These are phyloP conservation scores for Alviniconcha strummeri DNA, from an alignment of 2,888 invertebrate genomes.

Conservation along the genomic window DNA sequence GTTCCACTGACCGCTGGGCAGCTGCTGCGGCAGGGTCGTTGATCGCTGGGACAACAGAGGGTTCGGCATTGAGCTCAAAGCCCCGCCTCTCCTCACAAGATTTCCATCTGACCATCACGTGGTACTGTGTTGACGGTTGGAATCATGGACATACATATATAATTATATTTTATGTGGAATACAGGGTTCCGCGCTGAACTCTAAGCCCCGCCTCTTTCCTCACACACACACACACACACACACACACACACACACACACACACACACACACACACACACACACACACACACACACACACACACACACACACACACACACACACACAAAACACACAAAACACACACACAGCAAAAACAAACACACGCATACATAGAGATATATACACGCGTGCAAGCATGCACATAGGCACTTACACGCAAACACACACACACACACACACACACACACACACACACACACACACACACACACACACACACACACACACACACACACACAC, in stretches of 20 bases:
- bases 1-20: slow-evolving; percentile 14
- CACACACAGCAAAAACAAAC: background rate
- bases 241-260: background rate
- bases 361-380: background rate
- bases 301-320: background rate
- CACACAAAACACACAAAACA: background rate
- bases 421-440: slow-evolving; percentile 3
- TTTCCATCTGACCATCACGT: too few species aligned
- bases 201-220: too few species aligned
- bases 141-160: background rate
- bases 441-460: background rate
- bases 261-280: background rate
- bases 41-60: too few species aligned
- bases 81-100: background rate
- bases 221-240: background rate
- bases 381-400: background rate
- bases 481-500: slow-evolving; percentile 7
- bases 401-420: background rate
- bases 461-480: slow-evolving; percentile 8
- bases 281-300: background rate
- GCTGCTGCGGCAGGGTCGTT: background rate
- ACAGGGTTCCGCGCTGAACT: too few species aligned
- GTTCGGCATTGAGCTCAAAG: too few species aligned
- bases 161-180: too few species aligned
- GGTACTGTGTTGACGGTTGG: background rate